Evolutionary conservation across 2,113 vertebrate genomes (phyloP).

Genomic region (Sprattus sprattus): DNA sequence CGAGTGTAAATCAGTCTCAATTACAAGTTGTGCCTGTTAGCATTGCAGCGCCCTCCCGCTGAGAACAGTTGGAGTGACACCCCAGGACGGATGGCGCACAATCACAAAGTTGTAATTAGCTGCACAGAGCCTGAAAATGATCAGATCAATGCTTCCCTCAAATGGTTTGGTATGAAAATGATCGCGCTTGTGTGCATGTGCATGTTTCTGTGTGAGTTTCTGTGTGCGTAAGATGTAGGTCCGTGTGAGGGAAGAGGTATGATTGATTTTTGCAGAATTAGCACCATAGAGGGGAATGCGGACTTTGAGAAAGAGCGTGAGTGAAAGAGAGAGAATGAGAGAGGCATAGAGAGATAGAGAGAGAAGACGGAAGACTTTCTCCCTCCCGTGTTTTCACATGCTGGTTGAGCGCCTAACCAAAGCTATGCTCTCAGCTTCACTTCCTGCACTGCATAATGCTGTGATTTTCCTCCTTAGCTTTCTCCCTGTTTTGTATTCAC

Average conservation of each 20-base stretch:
- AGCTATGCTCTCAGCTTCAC: slow-evolving; percentile 41
- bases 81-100: background rate
- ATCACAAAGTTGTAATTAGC: slow-evolving; percentile 7
- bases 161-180: slow-evolving; percentile 1
- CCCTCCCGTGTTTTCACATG: slow-evolving; percentile 6
- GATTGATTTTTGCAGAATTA: slow-evolving; percentile 16
- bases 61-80: background rate
- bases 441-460: slow-evolving; percentile 49
- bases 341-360: background rate
- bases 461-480: slow-evolving; percentile 57
- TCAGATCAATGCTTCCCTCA: slow-evolving; percentile 8
- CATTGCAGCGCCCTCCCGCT: background rate
- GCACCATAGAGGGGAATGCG: slow-evolving; percentile 14
- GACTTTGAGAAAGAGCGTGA: background rate
- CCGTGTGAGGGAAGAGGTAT: background rate
- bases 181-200: background rate
- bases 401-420: slow-evolving; percentile 41
- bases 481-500: slow-evolving; percentile 56
- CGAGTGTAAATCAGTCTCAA: slow-evolving; percentile 12
- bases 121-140: background rate
- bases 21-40: background rate
- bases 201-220: background rate
- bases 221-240: background rate
- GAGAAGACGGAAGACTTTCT: slow-evolving; percentile 2
- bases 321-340: background rate